phyloP scores from a whole-genome alignment of 2,113 vertebrate genomes.

The Onychorhynchus coronatus region DNA sequence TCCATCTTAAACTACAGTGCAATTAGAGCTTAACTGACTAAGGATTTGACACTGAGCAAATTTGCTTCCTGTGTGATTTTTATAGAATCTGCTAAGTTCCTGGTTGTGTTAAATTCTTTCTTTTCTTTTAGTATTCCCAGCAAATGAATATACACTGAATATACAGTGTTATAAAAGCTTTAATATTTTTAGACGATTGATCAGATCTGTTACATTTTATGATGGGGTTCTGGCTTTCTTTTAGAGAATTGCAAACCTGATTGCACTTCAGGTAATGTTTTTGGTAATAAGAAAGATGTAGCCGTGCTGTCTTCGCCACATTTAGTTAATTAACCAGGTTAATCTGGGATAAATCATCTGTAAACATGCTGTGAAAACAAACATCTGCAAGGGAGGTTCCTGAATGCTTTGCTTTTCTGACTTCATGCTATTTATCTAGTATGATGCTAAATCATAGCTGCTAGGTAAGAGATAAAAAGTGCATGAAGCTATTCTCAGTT shows the following conservation, averaged over 20 bases:
- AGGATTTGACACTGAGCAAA: constrained; percentile 21
- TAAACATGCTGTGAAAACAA: neutral
- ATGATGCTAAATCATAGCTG: neutral
- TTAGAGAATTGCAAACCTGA: neutral
- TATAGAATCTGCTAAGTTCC: neutral
- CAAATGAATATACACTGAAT: neutral
- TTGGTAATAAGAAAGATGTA: neutral
- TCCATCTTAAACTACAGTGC: constrained; percentile 28
- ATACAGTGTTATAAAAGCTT: neutral
- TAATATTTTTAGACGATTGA: neutral
- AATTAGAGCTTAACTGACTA: constrained; percentile 44
- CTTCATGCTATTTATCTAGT: neutral
- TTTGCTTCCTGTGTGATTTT: constrained; percentile 33
- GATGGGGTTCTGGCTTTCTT: neutral
- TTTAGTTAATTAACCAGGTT: constrained; percentile 3
- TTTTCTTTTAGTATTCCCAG: neutral
- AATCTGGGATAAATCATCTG: neutral
- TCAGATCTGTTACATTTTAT: neutral
- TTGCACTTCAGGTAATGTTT: neutral
- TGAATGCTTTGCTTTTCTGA: neutral
- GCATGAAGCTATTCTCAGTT: neutral
- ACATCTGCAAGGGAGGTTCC: neutral
- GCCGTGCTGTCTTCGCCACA: neutral
- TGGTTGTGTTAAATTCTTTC: neutral
- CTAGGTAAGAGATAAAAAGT: neutral